Evolutionary conservation across 2,888 invertebrate species (phyloP).

Genomic region (Pherbina coryleti): DNA sequence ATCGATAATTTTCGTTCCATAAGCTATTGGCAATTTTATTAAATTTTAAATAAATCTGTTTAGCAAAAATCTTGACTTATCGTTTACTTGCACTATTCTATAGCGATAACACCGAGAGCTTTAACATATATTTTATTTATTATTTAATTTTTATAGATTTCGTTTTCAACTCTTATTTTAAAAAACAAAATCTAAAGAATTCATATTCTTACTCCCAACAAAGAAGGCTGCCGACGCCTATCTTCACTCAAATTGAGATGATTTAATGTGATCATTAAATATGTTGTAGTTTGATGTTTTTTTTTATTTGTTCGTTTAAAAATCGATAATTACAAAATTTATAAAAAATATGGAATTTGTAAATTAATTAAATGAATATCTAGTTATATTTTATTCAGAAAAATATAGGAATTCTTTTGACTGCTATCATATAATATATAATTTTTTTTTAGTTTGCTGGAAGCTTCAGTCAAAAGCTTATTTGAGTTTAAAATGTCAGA

Average conservation of each 20-base stretch:
- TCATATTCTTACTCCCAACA: constrained; percentile 62
- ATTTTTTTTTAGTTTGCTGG: too few relatives aligned
- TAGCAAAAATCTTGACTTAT: too few relatives aligned
- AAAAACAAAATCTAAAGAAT: constrained; percentile 10
- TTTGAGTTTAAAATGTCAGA: too few relatives aligned
- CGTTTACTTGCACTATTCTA: neutral
- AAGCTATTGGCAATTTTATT: too few relatives aligned
- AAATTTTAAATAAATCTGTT: too few relatives aligned
- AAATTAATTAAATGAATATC: neutral
- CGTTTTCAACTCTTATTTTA: neutral
- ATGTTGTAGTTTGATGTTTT: neutral
- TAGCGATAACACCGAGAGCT: neutral
- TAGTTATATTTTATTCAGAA: neutral
- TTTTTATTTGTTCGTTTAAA: neutral
- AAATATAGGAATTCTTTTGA: too few relatives aligned
- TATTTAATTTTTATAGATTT: neutral
- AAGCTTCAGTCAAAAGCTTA: too few relatives aligned
- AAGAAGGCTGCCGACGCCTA: constrained; percentile 55
- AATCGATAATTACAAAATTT: neutral
- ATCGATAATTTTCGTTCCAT: too few relatives aligned
- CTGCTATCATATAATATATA: too few relatives aligned
- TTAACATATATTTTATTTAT: too few relatives aligned
- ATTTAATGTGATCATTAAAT: constrained; percentile 54
- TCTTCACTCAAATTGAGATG: constrained; percentile 55
- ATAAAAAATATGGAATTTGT: neutral